Evolutionary conservation across 2,797 vertebrate species (phyloP).

Genomic region (Adrianichthys oophorus): DNA sequence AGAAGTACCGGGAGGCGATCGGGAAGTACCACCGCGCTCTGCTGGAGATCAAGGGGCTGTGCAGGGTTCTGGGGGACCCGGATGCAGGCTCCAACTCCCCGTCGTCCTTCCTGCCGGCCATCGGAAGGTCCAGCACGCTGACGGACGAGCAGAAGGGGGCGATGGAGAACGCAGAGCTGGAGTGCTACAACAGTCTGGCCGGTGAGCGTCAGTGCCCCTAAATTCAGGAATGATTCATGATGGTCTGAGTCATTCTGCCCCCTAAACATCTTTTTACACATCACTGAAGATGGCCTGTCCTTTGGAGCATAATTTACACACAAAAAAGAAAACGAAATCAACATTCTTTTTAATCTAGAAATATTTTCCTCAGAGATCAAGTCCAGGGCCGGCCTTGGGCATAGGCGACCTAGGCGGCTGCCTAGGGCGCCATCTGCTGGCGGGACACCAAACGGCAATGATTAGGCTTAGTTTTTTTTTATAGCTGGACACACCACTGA

Average conservation of each 20-base stretch:
- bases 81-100: constrained; percentile 77
- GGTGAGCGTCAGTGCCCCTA: constrained; percentile 63
- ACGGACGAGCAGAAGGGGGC: constrained; percentile 92
- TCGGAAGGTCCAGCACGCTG: constrained; percentile 75
- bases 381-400: too few relatives aligned
- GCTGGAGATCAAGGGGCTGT: constrained; percentile 95
- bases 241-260: constrained; percentile 57
- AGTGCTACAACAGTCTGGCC: constrained; percentile 98
- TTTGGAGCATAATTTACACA: neutral
- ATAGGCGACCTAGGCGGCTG: too few relatives aligned
- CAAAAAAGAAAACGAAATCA: too few relatives aligned
- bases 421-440: too few relatives aligned
- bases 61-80: constrained; percentile 81
- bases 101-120: constrained; percentile 60
- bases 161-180: constrained; percentile 92
- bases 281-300: neutral
- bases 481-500: too few relatives aligned
- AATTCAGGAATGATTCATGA: constrained; percentile 64
- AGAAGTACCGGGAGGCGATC: constrained; percentile 98
- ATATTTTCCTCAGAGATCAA: too few relatives aligned
- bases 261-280: constrained; percentile 28
- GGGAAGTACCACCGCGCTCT: constrained; percentile 97
- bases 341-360: too few relatives aligned
- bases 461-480: too few relatives aligned
- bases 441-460: too few relatives aligned